Conservation (phyloP, 2,797 vertebrate genomes). For the Spea hammondii region DNA sequence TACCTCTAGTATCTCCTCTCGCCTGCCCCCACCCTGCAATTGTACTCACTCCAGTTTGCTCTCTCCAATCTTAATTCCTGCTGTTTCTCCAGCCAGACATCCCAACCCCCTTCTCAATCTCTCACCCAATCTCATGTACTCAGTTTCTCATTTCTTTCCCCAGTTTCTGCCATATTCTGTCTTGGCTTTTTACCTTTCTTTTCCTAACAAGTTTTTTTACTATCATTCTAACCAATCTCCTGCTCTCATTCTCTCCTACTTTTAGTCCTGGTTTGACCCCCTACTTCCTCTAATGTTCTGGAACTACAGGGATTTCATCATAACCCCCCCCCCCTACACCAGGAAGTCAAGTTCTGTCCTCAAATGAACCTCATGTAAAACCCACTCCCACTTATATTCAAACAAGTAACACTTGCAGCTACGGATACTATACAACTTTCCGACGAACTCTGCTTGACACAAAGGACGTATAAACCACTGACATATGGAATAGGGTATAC, state of each 20-base stretch:
- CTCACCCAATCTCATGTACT: background rate
- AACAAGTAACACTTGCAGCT: conserved; percentile 16
- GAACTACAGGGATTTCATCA: conserved; percentile 31
- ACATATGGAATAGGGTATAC: background rate
- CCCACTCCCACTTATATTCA: conserved; percentile 28
- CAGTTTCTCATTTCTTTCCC: background rate
- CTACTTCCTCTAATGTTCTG: conserved; percentile 33
- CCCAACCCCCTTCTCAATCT: background rate
- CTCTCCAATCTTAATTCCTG: background rate
- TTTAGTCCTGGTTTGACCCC: conserved; percentile 39
- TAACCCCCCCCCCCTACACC: background rate
- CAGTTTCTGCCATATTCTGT: conserved; percentile 1
- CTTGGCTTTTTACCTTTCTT: conserved; percentile 1
- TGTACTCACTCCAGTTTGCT: background rate
- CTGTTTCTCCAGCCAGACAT: background rate
- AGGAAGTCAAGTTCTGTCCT: conserved; percentile 30
- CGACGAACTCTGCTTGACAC: too few relatives aligned
- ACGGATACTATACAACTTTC: conserved; percentile 9
- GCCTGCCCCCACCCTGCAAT: background rate
- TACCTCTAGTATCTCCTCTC: background rate
- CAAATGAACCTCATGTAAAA: conserved; percentile 43
- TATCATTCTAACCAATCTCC: background rate
- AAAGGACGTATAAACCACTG: too few relatives aligned
- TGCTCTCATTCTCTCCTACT: conserved; percentile 20
- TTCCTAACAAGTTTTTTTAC: background rate